Evolutionary conservation across 2,113 vertebrate species (phyloP).

Genomic region (Craseonycteris thonglongyai): DNA sequence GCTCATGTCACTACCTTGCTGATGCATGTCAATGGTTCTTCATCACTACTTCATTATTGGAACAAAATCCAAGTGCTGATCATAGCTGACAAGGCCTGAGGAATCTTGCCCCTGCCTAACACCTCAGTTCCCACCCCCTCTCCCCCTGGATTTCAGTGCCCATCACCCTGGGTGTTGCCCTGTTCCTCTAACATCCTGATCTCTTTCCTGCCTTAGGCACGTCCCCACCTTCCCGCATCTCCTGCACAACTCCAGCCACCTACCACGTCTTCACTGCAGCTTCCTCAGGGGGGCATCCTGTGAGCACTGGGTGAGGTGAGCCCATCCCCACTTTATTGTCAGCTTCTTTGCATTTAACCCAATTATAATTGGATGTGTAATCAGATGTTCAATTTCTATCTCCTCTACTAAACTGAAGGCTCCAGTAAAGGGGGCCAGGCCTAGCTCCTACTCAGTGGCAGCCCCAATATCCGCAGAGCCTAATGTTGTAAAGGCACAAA

Average conservation of each 20-base stretch:
- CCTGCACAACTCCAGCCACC: not conserved
- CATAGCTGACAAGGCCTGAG: not conserved
- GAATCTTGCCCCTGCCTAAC: not conserved
- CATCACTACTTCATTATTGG: not conserved
- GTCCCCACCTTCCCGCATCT: rapidly evolving
- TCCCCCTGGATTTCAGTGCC: not conserved
- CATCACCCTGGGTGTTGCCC: not conserved
- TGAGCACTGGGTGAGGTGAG: not conserved
- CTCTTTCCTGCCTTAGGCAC: not conserved
- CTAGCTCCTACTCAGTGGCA: not conserved
- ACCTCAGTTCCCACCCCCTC: not conserved
- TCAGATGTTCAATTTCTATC: not conserved
- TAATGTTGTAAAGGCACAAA: not conserved
- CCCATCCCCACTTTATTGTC: not conserved
- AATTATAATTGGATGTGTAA: not conserved
- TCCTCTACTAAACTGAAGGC: not conserved
- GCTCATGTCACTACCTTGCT: not conserved
- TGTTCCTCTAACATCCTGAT: not conserved
- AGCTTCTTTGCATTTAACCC: rapidly evolving
- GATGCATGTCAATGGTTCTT: not conserved
- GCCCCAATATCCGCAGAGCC: not conserved
- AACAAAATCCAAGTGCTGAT: not conserved
- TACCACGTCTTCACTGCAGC: not conserved
- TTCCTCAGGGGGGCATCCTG: not conserved
- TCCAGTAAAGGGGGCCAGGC: not conserved